Evolutionary conservation across 1,140 invertebrate species (phyloP), one percentile per base, ranked within the genome.

Genomic region (Cydia pomonella): DNA sequence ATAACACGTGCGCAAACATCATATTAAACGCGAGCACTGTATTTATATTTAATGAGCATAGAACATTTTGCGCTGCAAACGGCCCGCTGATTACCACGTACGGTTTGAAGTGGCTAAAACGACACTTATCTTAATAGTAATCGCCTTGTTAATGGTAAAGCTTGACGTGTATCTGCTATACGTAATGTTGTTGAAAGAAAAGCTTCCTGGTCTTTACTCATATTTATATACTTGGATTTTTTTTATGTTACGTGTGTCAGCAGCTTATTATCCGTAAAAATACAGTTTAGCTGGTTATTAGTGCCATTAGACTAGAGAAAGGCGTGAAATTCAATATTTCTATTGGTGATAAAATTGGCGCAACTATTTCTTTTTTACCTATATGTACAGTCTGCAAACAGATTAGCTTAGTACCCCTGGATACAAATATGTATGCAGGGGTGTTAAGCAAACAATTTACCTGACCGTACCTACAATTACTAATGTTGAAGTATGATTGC

Each of bases 41-140:
- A 69, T 69, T 69, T 69, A 69, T 69, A 69, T 69, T 69, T 69
- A 69, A 69, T 69, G 64, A 69, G n/a, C 64, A 69, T 69, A 69
- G 27, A 29, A 38, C 64, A 69, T 69, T 69, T 18, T 69, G 64
- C 27, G 33, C 64, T 69, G 29, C 64, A 41, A 69, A 69, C 29
- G 64, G 64, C 64, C n/a, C 18, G 64, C 64, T 69, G 64, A 69
- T 69, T 69, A 69, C 29, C 29, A 69, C 64, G 64, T 29, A 69
- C 64, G 29, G 33, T 69, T 33, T 33, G 64, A 69, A 69, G 64
- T 38, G 64, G 64, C 64, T 69, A 69, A 69, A 69, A 33, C 64
- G 64, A 69, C 64, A 69, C 64, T 69, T 69, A 69, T 69, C 64
- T 69, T 69, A 69, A 69, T 69, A 69, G 64, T 69, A 33, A 69